Base-by-base conservation (phyloP, 1,140 invertebrate genomes). In the Drosophila kohkoa region DNA sequence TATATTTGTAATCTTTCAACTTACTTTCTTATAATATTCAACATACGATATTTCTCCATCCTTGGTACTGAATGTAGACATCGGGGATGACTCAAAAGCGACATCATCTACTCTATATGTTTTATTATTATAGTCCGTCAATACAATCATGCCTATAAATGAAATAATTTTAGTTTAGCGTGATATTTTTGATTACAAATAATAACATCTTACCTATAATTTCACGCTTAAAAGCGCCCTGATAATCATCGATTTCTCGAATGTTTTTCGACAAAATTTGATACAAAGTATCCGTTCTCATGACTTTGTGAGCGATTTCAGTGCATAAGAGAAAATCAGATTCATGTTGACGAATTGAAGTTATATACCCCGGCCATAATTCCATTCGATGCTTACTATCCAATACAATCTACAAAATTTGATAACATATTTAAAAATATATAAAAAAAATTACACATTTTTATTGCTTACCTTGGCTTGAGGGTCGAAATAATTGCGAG, bases 91-190 rank as follows among this genome's bases (percentile, higher is more conserved):
- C 8, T 93, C 93, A 90, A 95, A 95, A 30, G 96, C 93, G 2
- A 99, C 95, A 83, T 99, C 98, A 93, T 98, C 97, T 6, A 99
- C 93, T 28, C 95, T 93, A 90, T 99, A 99, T 0, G 96, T 97
- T 83, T 95, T 96, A 83, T 98, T 98, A 79, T 99, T 99, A 82
- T 99, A 99, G 43, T 96, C 94, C 0, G 98, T 99, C 28, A 99
- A 90, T 0, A 99, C 97, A 54, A 96, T 55, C 30, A 72, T 79
- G 5, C 91, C 90, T 91, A 6, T 28, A 67, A 8, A 20, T 5
- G 3, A 20, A 48, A 16, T 7, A 20, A 48, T 25, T 48, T 48
- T 8, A 55, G 7, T 15, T 13, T 15, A 1, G 15, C 41, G 11
- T 7, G 20, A 6, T 25, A 25, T 25, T 25, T 25, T 25, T 25